Conservation (phyloP, 2,888 invertebrate genomes). For the Harmothoe impar region DNA sequence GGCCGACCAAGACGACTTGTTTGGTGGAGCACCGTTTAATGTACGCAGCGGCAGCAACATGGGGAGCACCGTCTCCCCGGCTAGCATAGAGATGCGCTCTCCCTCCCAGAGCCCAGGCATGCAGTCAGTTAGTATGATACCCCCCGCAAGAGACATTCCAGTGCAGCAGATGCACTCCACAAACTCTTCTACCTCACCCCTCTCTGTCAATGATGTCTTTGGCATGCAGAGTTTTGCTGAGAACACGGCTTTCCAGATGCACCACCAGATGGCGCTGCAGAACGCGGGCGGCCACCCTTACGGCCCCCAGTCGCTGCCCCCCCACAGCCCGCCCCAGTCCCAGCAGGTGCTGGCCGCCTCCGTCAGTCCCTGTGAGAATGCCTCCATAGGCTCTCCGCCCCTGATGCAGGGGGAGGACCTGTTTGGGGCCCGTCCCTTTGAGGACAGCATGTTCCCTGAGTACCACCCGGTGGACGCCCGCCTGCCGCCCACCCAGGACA, state of each 20-base stretch:
- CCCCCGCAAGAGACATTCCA: conserved; percentile 43
- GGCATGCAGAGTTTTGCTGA: conserved; percentile 67
- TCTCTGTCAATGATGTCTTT: conserved; percentile 67
- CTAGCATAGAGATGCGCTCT: conserved; percentile 64
- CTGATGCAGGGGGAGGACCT: conserved; percentile 40
- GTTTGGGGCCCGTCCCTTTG: conserved; percentile 55
- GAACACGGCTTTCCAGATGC: conserved; percentile 64
- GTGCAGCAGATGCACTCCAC: conserved; percentile 20
- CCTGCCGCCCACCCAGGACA: not conserved
- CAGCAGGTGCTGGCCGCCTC: not conserved
- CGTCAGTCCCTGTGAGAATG: conserved; percentile 10
- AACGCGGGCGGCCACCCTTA: not conserved
- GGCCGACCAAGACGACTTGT: conserved; percentile 69
- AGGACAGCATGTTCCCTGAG: conserved; percentile 48
- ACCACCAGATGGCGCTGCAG: conserved; percentile 17
- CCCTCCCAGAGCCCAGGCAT: conserved; percentile 67
- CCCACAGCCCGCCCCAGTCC: conserved; percentile 6
- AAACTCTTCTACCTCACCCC: conserved; percentile 74
- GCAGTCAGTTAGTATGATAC: not conserved
- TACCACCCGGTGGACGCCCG: not conserved
- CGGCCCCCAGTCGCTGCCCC: not conserved
- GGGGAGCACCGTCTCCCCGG: conserved; percentile 63
- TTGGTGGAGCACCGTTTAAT: conserved; percentile 79
- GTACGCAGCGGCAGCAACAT: not conserved
- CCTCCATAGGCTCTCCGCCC: conserved; percentile 13